Evolutionary conservation across 1,140 invertebrate genomes (phyloP), one percentile per base, ranked within the genome.

Genomic region (Drosophila tristis): DNA sequence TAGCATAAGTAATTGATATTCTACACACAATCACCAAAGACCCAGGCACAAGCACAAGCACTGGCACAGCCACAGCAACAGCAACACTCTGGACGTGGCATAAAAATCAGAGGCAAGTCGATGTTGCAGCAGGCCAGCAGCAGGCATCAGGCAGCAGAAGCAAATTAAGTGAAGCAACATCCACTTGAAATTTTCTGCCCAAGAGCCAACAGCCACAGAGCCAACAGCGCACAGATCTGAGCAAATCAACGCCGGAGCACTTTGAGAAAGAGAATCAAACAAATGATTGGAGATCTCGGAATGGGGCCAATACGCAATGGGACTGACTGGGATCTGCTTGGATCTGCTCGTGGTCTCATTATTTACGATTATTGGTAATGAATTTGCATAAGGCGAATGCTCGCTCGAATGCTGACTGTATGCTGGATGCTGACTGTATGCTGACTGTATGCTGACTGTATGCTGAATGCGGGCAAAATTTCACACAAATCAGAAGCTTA

Each of bases 1-100:
- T 91, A 91, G 90, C 85, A 90, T 85, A 91, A 91, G 90, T 91
- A 91, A 91, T 91, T 91, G 90, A 91, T 91, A 91, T 91, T 91
- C 90, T 80, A 87, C 85, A 90, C 90, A 91, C 84, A 90, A 82
- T 82, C 81, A 73, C 60, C 58, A 67, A 42, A 72, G 59, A 56
- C 49, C 25, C 42, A 15, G 48, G 26, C 50, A 47, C 55, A 54
- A 50, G 26, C 20, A 53, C 55, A 59, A 42, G 16, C 45, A 45
- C 45, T 51, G 29, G 4, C 5, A 47, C 49, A 51, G 49, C 29
- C 23, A 45, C 59, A 49, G 55, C 42, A 39, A 53, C 55, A 59
- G 45, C 25, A 53, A 45, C 35, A 48, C 43, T 39, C 70, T 58
- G 56, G 51, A 67, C 31, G 68, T 66, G 61, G 56, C 67, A 71